A percentile compares a stretch with the other conserved stretches of the same genome.
These are phyloP conservation scores for Mercenaria mercenaria DNA, from an alignment of 1,140 invertebrate genomes.

Conservation along the genomic window DNA sequence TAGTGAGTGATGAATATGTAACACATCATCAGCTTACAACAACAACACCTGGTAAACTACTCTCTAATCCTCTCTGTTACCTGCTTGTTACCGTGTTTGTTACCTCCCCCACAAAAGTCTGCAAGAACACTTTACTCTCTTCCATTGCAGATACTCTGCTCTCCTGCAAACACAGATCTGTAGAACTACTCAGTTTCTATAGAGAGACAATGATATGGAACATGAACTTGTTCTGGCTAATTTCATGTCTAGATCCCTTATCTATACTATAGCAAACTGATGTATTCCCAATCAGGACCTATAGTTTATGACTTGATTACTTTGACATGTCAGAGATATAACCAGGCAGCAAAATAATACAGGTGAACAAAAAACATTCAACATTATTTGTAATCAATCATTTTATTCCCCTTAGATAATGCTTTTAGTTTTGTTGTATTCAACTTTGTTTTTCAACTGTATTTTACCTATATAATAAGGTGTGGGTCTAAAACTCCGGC, in stretches of 20 bases:
- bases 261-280: not conserved
- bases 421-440: too few species aligned
- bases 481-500: too few species aligned
- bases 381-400: too few species aligned
- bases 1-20: not conserved
- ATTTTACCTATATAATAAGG: too few species aligned
- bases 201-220: constrained; percentile 12
- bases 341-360: not conserved
- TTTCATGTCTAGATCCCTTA: constrained; percentile 17
- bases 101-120: not conserved
- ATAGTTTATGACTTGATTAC: constrained; percentile 14
- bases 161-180: not conserved
- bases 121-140: not conserved
- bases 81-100: not conserved
- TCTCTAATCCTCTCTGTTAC: not conserved
- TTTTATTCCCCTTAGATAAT: too few species aligned
- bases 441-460: too few species aligned
- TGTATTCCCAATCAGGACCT: not conserved
- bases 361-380: not conserved
- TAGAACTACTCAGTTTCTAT: not conserved
- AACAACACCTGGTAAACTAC: not conserved
- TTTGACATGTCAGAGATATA: not conserved
- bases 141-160: not conserved
- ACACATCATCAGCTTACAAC: not conserved
- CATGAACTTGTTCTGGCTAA: constrained; percentile 5